Percentiles rank a stretch among this genome's conserved stretches.
Evolutionary conservation across 2,888 invertebrate genomes (phyloP).

Genomic region (Scelioninae gen. 2): DNA sequence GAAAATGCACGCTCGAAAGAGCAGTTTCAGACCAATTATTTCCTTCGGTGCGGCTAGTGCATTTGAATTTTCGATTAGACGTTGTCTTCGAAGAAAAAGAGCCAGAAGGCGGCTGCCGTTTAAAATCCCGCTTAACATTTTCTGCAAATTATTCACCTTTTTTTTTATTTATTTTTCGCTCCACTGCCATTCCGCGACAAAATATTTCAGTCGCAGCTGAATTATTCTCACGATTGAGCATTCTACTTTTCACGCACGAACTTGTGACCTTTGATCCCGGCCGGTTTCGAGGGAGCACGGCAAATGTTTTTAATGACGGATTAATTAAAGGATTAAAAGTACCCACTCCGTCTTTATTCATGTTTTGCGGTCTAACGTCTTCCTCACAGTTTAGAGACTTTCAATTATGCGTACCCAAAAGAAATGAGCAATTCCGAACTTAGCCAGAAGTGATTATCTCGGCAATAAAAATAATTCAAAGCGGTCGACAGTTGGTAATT

Average conservation of each 20-base stretch:
- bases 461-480: conserved; percentile 23
- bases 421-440: conserved; percentile 25
- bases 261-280: conserved; percentile 40
- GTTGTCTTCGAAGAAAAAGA: conserved; percentile 42
- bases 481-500: no score
- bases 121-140: conserved; percentile 16
- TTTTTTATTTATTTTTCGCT: conserved; percentile 39
- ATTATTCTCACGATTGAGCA: conserved; percentile 45
- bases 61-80: conserved; percentile 52
- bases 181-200: conserved; percentile 39
- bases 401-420: conserved; percentile 29
- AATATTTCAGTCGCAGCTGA: conserved; percentile 54
- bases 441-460: conserved; percentile 26
- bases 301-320: conserved; percentile 44
- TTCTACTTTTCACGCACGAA: conserved; percentile 15
- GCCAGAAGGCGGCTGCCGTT: conserved; percentile 7
- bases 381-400: conserved; percentile 31
- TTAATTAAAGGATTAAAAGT: conserved; percentile 45
- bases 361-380: conserved; percentile 26
- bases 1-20: conserved; percentile 50
- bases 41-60: conserved; percentile 35
- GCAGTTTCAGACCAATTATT: conserved; percentile 54
- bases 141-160: background rate
- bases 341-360: conserved; percentile 19
- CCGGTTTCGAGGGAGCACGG: conserved; percentile 5